Base-by-base conservation (phyloP, 2,797 vertebrate genomes). In the Lutjanus campechanus region DNA sequence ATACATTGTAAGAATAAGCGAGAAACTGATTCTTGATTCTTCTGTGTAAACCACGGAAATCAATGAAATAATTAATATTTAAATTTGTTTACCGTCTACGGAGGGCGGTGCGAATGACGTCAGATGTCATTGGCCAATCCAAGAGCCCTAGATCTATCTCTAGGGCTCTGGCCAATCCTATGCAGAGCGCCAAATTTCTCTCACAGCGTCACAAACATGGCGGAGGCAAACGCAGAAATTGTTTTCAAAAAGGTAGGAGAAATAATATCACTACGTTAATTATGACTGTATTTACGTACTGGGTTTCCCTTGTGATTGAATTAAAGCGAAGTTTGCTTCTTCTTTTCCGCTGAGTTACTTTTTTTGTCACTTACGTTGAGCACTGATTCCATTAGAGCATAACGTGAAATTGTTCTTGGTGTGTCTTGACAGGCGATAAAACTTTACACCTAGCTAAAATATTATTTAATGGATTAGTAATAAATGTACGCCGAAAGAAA, bases 211-310 rank as follows among this genome's bases (percentile, higher is more conserved):
- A 12, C 10, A 85, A 89, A 88, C 70, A 94, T 94, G 93, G 92
- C 93, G 86, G 92, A 88, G 12, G 75, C 11, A 11, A 77, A 85
- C 5, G 44, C 47, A 1, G 92, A 92, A 51, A 5, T 90, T 7
- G n/a, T 9, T 0, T 95, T 96, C 60, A 95, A 92, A 79, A 96
- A 95, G 93, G 95, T 96, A 84, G 11, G 64, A 65, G 15, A 1
- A 46, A 15, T 1, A 11, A 7, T 0, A 0, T 49, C 1, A 2
- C 12, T 20, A 12, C 1, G 17, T 29, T 12, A 11, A 2, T 20
- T 44, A 1, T 1, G 9, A 4, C 12, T 60, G 2, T 17, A n/a
- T n/a, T n/a, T 1, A 7, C 8, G 12, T 19, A 1, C n/a, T 56
- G 0, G 0, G 7, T 1, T 10, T 16, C 0, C 1, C 1, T 0